Base-by-base conservation (phyloP, 53 echinoderm and acorn worm species). In the Crossaster papposus region DNA sequence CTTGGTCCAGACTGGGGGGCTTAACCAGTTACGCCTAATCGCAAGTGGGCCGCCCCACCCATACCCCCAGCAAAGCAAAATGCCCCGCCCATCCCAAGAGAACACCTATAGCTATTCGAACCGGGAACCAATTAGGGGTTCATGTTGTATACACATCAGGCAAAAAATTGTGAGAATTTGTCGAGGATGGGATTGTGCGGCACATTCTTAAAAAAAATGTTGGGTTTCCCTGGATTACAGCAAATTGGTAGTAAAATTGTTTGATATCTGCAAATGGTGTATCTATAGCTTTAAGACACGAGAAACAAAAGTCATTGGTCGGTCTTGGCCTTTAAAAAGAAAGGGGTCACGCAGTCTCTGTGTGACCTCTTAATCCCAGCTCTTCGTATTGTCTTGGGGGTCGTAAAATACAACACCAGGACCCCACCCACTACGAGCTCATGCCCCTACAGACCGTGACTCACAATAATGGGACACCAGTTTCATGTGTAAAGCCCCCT, bases 11-110 rank as follows among this genome's bases (percentile, higher is more conserved):
- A 15, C 83, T 26, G 5, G 2, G 18, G 84, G 84, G 72, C 51
- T 84, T 84, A 84, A 84, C 84, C 84, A 37, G 84, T 36, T 68
- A 84, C 51, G 73, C 84, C 84, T 72, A 84, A 65, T 23, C 78
- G 9, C 23, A 22, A 1, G 50, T 22, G 14, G 14, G 17, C 36
- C 1, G 10, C n/a, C 44, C 51, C 74, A 70, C 50, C 28, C 78
- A 51, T 51, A 44, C 51, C 35, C 23, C 35, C 12, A 64, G 62
- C 23, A 30, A 29, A 30, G 70, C 70, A 13, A 13, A 71, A 28
- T 28, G 44, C 83, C 84, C 35, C 84, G 52, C 84, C 84, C 84
- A 72, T 84, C 84, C 84, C 84, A 44, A 3, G 23, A 70, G 65
- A 72, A 84, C 58, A 58, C 58, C 58, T 58, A 58, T 58, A 44